Conservation (phyloP, 2,113 vertebrate species). For the Lepus americanus region DNA sequence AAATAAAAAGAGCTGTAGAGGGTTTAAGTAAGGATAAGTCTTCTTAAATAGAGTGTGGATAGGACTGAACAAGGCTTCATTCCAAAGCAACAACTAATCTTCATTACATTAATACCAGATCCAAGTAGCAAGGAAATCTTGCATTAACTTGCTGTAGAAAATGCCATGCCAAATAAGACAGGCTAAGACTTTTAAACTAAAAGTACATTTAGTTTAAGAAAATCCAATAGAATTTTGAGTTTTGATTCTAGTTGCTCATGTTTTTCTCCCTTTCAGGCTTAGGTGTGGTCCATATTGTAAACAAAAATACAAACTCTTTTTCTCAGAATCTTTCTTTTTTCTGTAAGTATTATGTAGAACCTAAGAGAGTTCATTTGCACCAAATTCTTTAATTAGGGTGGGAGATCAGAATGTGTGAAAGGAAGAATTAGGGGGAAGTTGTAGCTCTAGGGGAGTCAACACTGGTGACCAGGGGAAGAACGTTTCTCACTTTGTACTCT, state of each 20-base stretch:
- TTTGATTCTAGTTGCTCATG: neutral
- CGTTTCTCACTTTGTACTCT: constrained; percentile 61
- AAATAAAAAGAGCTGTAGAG: neutral
- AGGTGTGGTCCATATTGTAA: neutral
- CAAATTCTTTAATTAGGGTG: neutral
- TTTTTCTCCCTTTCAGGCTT: neutral
- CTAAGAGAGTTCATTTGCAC: neutral
- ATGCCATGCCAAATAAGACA: neutral
- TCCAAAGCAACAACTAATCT: constrained; percentile 27
- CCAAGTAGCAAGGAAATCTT: constrained; percentile 5
- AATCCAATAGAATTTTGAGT: neutral
- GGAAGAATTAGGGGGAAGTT: neutral
- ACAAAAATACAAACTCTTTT: neutral
- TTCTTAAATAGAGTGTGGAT: neutral
- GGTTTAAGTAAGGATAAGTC: neutral
- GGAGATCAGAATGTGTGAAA: neutral
- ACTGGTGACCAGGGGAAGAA: neutral
- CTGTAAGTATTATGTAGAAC: neutral
- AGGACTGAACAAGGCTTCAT: neutral
- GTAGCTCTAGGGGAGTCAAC: accelerated
- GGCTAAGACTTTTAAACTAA: neutral
- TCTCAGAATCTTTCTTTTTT: neutral
- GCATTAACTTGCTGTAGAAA: constrained; percentile 22
- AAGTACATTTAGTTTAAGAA: neutral
- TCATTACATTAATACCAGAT: neutral